Evolutionary conservation across 1,140 invertebrate genomes (phyloP), one percentile per base, ranked within the genome.

Genomic region (Euborellia annulipes): DNA sequence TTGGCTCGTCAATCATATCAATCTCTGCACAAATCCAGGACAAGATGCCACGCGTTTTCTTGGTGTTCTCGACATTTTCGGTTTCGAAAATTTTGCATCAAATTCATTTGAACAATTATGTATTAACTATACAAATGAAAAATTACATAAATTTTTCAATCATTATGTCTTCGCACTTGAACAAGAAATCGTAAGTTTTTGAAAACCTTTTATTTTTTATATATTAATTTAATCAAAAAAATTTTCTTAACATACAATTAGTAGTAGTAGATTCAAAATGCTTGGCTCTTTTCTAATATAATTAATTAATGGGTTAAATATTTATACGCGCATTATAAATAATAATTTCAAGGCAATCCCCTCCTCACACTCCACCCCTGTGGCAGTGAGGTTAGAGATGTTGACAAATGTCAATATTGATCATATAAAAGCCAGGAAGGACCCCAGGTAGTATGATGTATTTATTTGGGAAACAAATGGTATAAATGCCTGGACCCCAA

Each of bases 81-180:
- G 91, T 18, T 97, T 97, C 64, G 93, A 97, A 67, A 95, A 96
- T 66, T 96, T 97, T 62, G 69, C 78, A 11, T 67, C 79, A 1
- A 97, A 97, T 62, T 92, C 89, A 3, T 92, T 97, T 61, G 93
- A 98, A 62, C 93, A 98, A 62, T 75, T 87, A 0, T 95, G 92
- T 60, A 98, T 98, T 54, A 97, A 97, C 65, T 97, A 95, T 63
- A 93, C 92, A 0, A 98, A 98, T 61, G 94, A 97, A 63, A 97
- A 97, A 61, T 71, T 98, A 9, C 94, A 98, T 61, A 94, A 94
- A 68, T 96, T 97, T 66, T 98, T 98, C 65, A 98, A 97, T 70
- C 87, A 92, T 56, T 92, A 92, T 56, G 87, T 94, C 1, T 94
- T 94, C 58, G 84, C 85, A 0, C 59, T 92, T 46, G 89, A 93